Base-by-base conservation (phyloP, 2,888 invertebrate species). In the Lordiphosa andalusiaca region DNA sequence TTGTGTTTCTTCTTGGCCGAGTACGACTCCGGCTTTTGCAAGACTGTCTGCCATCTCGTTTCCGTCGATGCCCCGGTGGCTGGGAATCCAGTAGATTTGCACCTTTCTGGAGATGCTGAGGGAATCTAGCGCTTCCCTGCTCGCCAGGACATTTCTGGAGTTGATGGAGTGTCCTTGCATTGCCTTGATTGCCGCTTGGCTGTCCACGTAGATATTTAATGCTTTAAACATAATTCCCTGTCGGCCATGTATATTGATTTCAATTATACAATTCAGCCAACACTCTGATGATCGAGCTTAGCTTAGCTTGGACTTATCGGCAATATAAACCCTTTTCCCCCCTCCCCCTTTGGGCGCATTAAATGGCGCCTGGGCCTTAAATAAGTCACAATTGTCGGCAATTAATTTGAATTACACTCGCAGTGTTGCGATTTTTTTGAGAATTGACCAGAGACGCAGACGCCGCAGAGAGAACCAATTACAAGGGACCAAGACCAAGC, bases 391-490 rank as follows among this genome's bases (percentile, higher is more conserved):
- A 83, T 84, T 84, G 78, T 65, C 65, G 69, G 69, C 84, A 86
- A 83, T 86, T 84, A 86, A 86, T 83, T 84, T 81, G 68, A 85
- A 81, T 84, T 86, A 68, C 77, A 69, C 62, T 44, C 63, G 59
- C 67, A 67, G 62, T 61, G 71, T 69, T 72, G 70, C 52, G 85
- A 86, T 86, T 86, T 86, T 86, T 85, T 58, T 61, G 49, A 44
- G 53, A 69, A 56, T 71, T 58, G 72, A 69, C 30, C 30, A 30
- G 30, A 30, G 40, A 16, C 12, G 37, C 50, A 57, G 38, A 21
- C 42, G 30, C 53, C 39, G 52, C 50, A 48, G 53, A 53, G 67
- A 58, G 23, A 77, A 68, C 62, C 78, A 81, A 77, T 76, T 76
- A 81, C 72, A 72, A 78, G 70, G 73, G 62, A 65, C 62, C 50